These are phyloP conservation scores for Ditula angustiorana DNA, from an alignment of 2,888 invertebrate species.

Conservation along the genomic window DNA sequence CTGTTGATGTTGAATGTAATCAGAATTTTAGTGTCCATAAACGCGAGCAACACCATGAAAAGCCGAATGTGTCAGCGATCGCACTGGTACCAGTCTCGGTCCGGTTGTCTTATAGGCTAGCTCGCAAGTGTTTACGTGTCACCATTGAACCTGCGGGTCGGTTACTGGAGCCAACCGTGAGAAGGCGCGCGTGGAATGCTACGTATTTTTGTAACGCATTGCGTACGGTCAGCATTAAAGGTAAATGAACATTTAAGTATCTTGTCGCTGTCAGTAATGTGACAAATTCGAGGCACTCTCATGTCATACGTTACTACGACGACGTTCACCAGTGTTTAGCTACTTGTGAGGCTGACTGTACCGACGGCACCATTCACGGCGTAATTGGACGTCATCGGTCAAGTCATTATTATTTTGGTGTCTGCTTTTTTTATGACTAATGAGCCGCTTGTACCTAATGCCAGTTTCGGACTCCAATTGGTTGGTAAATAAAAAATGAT, in stretches of 20 bases:
- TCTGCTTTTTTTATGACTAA: background rate
- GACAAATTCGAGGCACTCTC: too few species aligned
- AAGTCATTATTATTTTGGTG: conserved; percentile 16
- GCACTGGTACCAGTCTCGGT: conserved; percentile 59
- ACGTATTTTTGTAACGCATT: conserved; percentile 25
- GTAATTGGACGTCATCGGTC: conserved; percentile 22
- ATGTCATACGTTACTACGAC: too few species aligned
- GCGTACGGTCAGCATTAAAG: too few species aligned
- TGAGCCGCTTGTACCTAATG: background rate
- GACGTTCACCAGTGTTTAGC: too few species aligned
- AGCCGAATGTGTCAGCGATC: background rate
- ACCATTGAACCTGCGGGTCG: conserved; percentile 50
- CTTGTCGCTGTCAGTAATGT: too few species aligned
- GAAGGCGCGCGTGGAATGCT: conserved; percentile 47
- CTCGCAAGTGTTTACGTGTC: conserved; percentile 74
- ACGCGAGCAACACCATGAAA: background rate
- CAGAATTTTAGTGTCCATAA: conserved; percentile 16
- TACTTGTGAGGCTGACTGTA: too few species aligned
- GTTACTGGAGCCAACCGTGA: conserved; percentile 43
- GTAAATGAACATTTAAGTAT: too few species aligned
- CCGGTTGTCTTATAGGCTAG: conserved; percentile 75
- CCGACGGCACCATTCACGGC: conserved; percentile 12
- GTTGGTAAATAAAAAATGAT: background rate
- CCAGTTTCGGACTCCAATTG: background rate
- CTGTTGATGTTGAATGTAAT: conserved; percentile 34